phyloP scores from a whole-genome alignment of 2,797 vertebrate genomes.

The Pangasius djambal region DNA sequence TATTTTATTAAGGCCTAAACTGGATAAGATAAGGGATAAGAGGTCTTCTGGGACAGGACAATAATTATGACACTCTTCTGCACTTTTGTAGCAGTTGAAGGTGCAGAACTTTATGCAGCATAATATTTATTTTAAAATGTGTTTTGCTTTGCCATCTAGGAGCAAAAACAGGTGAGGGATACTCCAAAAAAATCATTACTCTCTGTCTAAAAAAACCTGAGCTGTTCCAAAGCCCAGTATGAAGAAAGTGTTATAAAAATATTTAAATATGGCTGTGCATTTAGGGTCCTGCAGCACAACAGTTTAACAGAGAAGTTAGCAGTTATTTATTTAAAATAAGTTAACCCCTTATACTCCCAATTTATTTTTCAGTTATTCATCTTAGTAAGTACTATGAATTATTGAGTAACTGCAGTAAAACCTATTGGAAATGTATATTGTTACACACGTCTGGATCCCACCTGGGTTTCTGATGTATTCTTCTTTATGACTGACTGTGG shows the following conservation, averaged over 20 bases:
- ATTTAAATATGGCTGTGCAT: background rate
- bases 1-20: background rate
- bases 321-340: background rate
- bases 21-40: background rate
- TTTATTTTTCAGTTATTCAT: background rate
- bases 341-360: background rate
- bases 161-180: background rate
- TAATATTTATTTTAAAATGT: constrained; percentile 18
- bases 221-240: background rate
- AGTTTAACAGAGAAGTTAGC: background rate
- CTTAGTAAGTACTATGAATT: background rate
- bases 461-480: background rate
- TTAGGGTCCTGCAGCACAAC: background rate
- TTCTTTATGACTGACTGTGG: background rate
- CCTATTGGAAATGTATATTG: background rate
- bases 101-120: background rate
- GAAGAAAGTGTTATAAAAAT: background rate
- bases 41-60: background rate
- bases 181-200: background rate
- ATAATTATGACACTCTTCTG: background rate
- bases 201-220: background rate
- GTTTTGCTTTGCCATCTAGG: background rate
- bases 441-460: background rate
- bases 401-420: background rate
- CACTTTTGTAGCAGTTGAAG: too few relatives aligned